Base-by-base conservation (phyloP, 2,888 invertebrate species). In the Incurvaria masculella region DNA sequence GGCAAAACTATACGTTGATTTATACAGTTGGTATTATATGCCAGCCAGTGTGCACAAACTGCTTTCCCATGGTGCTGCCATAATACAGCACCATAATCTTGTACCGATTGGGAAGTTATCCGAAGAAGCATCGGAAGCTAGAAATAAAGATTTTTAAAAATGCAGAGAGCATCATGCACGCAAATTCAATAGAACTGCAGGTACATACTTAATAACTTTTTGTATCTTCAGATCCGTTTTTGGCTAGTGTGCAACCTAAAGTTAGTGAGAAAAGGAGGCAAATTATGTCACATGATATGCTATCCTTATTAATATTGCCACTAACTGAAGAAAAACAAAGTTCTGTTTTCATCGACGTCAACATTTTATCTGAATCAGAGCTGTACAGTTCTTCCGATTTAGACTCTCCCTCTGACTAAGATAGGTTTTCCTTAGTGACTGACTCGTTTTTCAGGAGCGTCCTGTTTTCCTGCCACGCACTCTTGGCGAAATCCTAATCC, bases 1-100 rank as follows among this genome's bases (percentile, higher is more conserved):
- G 6, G 47, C 42, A 2, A 21, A 38, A 20, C 21, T 38, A 6
- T 47, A 38, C n/a, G 39, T 47, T 1, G 5, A 33, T 1, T 16
- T 38, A 17, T 47, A 47, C 16, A 14, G 4, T 2, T 43, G 16
- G 42, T 41, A 43, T 19, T 10, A 20, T 11, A 43, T 47, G 47
- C 19, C 47, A 2, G 38, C 43, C 21, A 47, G 38, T 21, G 2
- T 47, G 10, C 47, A 47, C 18, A 47, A 47, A 17, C 3, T 47
- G 10, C 18, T 47, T 10, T 11, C 21, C 2, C 47, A 47, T 39
- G 47, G 47, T 8, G 16, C 47, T 21, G 44, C 10, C 6, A 18
- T 47, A 38, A 38, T 47, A 43, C 33, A 43, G 21, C 4, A 38
- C 21, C 33, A 20, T 19, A 26, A 33, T 14, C 3, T 40, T 21